Conservation (phyloP, 2,113 vertebrate species). For the Ardeotis arabs region DNA sequence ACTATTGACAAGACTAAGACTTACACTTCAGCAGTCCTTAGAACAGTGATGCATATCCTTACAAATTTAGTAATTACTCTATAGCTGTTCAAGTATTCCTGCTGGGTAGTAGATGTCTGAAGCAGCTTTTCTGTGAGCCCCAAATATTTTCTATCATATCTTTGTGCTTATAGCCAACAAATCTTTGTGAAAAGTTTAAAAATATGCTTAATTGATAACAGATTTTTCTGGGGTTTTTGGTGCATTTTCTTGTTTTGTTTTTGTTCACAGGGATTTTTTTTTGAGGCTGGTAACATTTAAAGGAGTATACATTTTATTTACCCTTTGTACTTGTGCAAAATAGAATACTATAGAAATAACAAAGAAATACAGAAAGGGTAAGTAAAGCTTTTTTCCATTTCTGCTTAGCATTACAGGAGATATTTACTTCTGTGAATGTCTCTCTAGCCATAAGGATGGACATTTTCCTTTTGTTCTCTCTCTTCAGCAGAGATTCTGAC, state of each 20-base stretch:
- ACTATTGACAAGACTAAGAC: background rate
- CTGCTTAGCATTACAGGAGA: background rate
- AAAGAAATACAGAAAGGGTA: background rate
- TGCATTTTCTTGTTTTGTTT: background rate
- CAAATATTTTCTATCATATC: background rate
- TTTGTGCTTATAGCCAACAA: background rate
- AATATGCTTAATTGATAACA: background rate
- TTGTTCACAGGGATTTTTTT: background rate
- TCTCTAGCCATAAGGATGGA: background rate
- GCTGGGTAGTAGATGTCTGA: background rate
- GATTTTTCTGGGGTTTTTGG: background rate
- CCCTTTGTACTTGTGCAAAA: background rate
- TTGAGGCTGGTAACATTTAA: background rate
- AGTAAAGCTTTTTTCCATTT: background rate
- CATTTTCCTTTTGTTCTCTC: background rate
- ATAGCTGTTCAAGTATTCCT: background rate
- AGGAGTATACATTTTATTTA: background rate
- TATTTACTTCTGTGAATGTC: background rate
- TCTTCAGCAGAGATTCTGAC: conserved; percentile 15
- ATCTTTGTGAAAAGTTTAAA: background rate
- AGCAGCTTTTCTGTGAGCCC: background rate
- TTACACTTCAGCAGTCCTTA: background rate
- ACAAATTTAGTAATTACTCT: background rate
- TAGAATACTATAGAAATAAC: background rate
- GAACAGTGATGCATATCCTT: background rate